A percentile compares a stretch with the other conserved stretches of the same genome.
Conservation (phyloP, 2,113 vertebrate species). For the Donacobius atricapilla region DNA sequence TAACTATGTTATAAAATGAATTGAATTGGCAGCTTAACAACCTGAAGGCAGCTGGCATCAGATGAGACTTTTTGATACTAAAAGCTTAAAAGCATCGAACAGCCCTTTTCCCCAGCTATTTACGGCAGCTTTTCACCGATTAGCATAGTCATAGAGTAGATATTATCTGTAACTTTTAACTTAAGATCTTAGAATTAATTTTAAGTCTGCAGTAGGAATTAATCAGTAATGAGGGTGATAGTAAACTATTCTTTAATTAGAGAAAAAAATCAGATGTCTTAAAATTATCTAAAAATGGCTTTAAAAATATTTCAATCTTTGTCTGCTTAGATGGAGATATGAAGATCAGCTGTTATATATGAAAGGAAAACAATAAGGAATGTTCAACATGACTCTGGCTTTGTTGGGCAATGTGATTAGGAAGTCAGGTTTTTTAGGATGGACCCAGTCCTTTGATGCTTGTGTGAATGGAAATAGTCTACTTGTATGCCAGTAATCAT, state of each 20-base stretch:
- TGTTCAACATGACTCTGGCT: background rate
- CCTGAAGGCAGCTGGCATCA: background rate
- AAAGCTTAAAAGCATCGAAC: background rate
- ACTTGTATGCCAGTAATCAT: background rate
- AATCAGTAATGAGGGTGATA: background rate
- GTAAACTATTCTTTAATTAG: background rate
- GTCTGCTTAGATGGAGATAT: background rate
- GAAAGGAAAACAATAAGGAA: background rate
- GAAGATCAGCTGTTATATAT: background rate
- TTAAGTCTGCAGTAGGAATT: background rate
- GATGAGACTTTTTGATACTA: background rate
- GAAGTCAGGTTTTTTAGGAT: conserved; percentile 40
- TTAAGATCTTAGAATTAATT: conserved; percentile 4
- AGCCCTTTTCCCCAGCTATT: background rate
- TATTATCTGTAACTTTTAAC: conserved; percentile 7
- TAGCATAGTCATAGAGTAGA: background rate
- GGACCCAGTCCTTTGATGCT: conserved; percentile 30
- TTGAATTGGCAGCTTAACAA: background rate
- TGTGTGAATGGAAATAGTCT: background rate
- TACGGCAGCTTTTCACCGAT: background rate
- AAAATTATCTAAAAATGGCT: background rate
- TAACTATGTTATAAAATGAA: conserved; percentile 16
- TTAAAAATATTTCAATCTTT: background rate
- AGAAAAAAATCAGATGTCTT: background rate
- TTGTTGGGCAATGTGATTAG: conserved; percentile 39